Percentiles rank a stretch among this genome's conserved stretches.
Evolutionary conservation across 2,888 invertebrate species (phyloP).

Genomic region (Hesperia comma): DNA sequence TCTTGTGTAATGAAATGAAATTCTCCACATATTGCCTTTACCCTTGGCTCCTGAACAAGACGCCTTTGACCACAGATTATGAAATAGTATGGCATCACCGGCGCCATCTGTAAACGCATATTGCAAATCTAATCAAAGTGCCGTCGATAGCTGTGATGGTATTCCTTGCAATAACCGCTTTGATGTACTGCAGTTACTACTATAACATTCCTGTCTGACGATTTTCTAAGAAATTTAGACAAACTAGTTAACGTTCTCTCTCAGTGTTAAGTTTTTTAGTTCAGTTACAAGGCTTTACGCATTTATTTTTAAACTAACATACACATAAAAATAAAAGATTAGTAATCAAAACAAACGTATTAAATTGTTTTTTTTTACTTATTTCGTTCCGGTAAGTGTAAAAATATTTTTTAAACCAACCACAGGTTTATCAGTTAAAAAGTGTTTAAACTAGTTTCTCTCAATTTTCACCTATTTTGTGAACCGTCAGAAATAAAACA

Average conservation of each 20-base stretch:
- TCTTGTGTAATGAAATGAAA: slow-evolving; percentile 16
- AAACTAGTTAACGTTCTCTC: not conserved
- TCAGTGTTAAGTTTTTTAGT: too few relatives aligned
- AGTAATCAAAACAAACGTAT: too few relatives aligned
- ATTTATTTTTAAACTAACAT: too few relatives aligned
- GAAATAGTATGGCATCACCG: slow-evolving; percentile 9
- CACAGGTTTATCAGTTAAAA: too few relatives aligned
- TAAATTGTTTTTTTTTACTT: too few relatives aligned
- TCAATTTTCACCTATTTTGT: too few relatives aligned
- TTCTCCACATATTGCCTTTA: slow-evolving; percentile 11
- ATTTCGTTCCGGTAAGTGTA: too few relatives aligned
- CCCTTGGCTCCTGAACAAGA: slow-evolving; percentile 8
- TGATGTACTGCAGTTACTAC: not conserved
- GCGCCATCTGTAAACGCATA: slow-evolving; percentile 19
- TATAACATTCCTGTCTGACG: not conserved
- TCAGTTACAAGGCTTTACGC: too few relatives aligned
- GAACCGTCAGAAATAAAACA: too few relatives aligned
- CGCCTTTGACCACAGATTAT: slow-evolving; percentile 22
- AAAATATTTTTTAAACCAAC: too few relatives aligned
- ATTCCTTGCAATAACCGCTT: not conserved
- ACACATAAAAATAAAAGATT: too few relatives aligned
- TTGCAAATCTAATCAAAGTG: slow-evolving; percentile 20
- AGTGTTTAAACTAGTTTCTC: too few relatives aligned
- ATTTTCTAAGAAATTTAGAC: not conserved
- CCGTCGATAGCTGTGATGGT: not conserved